Evolutionary conservation across 1,140 invertebrate genomes (phyloP).

Genomic region (Pteromalus puparum): DNA sequence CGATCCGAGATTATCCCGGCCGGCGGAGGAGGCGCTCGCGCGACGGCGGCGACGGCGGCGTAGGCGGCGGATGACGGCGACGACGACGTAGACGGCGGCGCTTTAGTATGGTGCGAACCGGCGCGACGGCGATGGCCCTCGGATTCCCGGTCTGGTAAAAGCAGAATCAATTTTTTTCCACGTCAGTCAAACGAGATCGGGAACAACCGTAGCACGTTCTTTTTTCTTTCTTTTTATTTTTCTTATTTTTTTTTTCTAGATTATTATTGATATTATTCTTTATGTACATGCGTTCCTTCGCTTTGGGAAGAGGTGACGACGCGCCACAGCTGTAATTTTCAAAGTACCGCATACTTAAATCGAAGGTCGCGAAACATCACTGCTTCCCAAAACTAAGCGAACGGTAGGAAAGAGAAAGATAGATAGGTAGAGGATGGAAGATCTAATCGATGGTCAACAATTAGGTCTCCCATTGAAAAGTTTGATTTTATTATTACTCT

Average conservation of each 20-base stretch:
- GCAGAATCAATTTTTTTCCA: slow-evolving; percentile 66
- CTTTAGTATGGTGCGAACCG: slow-evolving; percentile 88
- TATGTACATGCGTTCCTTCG: slow-evolving; percentile 14
- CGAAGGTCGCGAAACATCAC: not conserved
- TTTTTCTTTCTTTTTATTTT: slow-evolving; percentile 41
- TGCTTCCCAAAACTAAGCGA: slow-evolving; percentile 29
- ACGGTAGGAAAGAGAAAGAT: slow-evolving; percentile 20
- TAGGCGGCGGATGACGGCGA: slow-evolving; percentile 60
- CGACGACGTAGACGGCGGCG: slow-evolving; percentile 57
- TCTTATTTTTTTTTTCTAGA: slow-evolving; percentile 12
- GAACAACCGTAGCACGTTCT: slow-evolving; percentile 54
- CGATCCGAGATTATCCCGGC: slow-evolving; percentile 65
- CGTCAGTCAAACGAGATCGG: slow-evolving; percentile 69
- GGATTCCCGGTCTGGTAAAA: slow-evolving; percentile 80
- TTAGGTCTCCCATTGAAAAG: slow-evolving; percentile 31
- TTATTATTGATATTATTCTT: slow-evolving; percentile 12
- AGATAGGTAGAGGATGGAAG: slow-evolving; percentile 18
- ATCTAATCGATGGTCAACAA: slow-evolving; percentile 31
- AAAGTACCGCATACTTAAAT: not conserved
- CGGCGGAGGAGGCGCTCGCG: slow-evolving; percentile 47
- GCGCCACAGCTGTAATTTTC: not conserved
- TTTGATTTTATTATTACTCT: slow-evolving; percentile 19
- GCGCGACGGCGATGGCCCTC: slow-evolving; percentile 85
- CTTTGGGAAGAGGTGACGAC: slow-evolving; percentile 22
- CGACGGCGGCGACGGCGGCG: slow-evolving; percentile 48